Percentiles rank a stretch among this genome's conserved stretches.
phyloP scores from a whole-genome alignment of 2,888 invertebrate genomes.

The Calliopum simillimum region DNA sequence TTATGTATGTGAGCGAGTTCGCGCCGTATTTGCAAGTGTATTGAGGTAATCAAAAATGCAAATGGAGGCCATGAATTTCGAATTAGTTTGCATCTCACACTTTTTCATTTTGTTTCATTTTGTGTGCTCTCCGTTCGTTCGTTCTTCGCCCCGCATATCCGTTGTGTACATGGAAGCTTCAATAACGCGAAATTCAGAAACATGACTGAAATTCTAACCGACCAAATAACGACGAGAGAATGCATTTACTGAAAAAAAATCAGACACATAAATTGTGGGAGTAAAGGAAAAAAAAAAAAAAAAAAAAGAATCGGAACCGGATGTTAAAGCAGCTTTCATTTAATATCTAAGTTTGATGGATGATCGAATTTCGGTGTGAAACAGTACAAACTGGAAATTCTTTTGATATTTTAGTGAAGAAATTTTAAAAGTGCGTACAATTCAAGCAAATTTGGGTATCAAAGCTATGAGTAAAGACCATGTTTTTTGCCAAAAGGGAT shows the following conservation, averaged over 20 bases:
- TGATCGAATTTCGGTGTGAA: too few species aligned
- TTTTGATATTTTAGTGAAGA: too few species aligned
- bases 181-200: slow-evolving; percentile 22
- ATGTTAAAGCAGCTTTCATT: slow-evolving; percentile 12
- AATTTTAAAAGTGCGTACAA: too few species aligned
- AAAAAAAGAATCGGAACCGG: slow-evolving; percentile 13
- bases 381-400: too few species aligned
- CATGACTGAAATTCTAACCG: slow-evolving; percentile 38
- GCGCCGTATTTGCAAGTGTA: slow-evolving; percentile 40
- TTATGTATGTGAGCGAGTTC: slow-evolving; percentile 22
- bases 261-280: slow-evolving; percentile 7
- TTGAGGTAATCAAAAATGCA: slow-evolving; percentile 66
- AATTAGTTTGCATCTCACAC: slow-evolving; percentile 51
- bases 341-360: background rate
- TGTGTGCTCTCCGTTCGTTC: background rate
- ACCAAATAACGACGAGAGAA: background rate
- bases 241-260: background rate
- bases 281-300: background rate
- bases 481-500: too few species aligned
- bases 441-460: too few species aligned
- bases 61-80: slow-evolving; percentile 65
- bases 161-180: slow-evolving; percentile 1
- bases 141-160: too few species aligned
- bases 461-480: too few species aligned
- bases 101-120: slow-evolving; percentile 4